A percentile compares a stretch with the other conserved stretches of the same genome.
Evolutionary conservation across 2,113 vertebrate genomes (phyloP).

Genomic region (Pitta sordida): DNA sequence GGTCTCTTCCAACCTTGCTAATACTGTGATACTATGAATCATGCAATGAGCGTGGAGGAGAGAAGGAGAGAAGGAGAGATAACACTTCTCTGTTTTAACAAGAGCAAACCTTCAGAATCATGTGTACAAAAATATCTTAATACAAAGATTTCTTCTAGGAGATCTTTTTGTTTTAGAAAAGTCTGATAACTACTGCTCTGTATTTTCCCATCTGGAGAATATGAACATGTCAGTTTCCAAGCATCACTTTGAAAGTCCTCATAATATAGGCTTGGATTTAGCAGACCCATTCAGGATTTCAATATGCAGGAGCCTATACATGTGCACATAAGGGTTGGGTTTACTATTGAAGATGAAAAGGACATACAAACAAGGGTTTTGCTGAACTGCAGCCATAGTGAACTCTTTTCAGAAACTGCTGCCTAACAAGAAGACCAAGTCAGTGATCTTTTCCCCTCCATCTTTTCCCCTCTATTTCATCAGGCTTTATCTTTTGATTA

Average conservation of each 20-base stretch:
- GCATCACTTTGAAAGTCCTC: not conserved
- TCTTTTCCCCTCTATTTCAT: not conserved
- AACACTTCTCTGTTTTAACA: not conserved
- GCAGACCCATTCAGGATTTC: not conserved
- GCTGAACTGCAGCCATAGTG: not conserved
- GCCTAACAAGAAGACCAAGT: not conserved
- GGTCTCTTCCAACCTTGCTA: no score
- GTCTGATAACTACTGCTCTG: not conserved
- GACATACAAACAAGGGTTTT: not conserved
- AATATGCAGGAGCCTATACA: not conserved
- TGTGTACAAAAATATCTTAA: not conserved
- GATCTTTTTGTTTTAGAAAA: not conserved
- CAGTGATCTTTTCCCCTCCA: not conserved
- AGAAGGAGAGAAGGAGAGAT: not conserved
- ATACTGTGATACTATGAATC: no score
- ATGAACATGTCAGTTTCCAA: not conserved
- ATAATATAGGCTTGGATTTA: not conserved
- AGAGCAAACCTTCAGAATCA: not conserved
- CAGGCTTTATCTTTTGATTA: not conserved
- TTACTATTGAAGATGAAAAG: not conserved
- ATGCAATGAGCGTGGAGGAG: fast-evolving
- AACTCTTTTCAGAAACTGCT: not conserved
- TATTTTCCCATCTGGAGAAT: not conserved
- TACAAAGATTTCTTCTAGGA: not conserved
- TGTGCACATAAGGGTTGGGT: not conserved